Evolutionary conservation across 2,888 invertebrate species (phyloP), one percentile per base, ranked within the genome.

Genomic region (Actias luna): DNA sequence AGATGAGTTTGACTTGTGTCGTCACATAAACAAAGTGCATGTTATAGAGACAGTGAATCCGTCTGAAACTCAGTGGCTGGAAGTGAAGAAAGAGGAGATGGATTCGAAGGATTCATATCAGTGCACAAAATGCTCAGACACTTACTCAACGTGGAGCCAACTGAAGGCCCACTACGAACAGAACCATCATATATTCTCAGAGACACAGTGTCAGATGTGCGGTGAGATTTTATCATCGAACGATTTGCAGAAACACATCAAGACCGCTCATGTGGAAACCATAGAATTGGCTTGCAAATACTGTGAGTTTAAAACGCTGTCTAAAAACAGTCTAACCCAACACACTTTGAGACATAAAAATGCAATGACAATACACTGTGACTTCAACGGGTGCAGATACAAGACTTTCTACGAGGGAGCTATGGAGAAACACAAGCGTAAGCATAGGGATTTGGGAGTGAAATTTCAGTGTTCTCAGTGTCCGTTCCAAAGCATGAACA

Each of bases 401-500:
- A 91, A 90, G 64, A 87, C 89, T 0, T 90, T 81, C 60, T 89
- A 89, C 36, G 87, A 87, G 63, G 80, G 73, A 62, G 89, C 90
- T 1, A 91, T 92, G 90, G 75, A 82, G 5, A 91, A 88, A 36
- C 92, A 92, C 65, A 89, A 79, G 61, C 69, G 76, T 1, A 87
- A 83, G 60, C 92, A 92, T 67, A 71, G 67, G 0, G 88, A 89
- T 46, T 73, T 80, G 36, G 89, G 90, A 7, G 85, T 89, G 0
- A 91, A 89, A 68, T 69, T 90, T 22, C 89, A 92, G 64, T 92
- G 92, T 67, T 70, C 81, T 0, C 82, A 87, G 22, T 92, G 92
- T 66, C 83, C 90, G 0, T 92, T 92, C 65, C 89, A 90, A 68
- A 84, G 87, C 0, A 91, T 90, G 89, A 91, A 91, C 69, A 92